phyloP scores from a whole-genome alignment of 30 jellyfish, hydroid and myxozoan genomes.

The Aurelia aurita region DNA sequence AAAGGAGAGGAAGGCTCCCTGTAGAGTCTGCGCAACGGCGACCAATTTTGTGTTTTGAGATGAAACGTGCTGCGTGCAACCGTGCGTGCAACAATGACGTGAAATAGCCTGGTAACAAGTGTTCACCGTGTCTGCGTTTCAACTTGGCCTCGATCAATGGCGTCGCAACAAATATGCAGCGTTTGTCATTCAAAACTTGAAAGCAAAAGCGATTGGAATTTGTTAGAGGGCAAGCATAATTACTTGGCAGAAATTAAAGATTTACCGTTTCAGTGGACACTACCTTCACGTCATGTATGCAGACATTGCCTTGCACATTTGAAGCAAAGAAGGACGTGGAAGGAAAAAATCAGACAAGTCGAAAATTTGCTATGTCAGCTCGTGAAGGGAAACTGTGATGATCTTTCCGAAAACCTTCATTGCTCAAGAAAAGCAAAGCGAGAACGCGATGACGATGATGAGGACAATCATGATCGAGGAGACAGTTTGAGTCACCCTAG shows the following conservation, averaged over 20 bases:
- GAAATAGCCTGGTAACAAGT: neutral
- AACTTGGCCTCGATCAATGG: neutral
- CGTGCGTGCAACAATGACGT: no score
- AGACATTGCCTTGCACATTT: slow-evolving; percentile 3
- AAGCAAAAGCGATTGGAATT: slow-evolving; percentile 4
- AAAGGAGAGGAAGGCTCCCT: no score
- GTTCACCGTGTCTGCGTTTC: neutral
- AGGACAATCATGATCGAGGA: no score
- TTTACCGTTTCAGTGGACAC: neutral
- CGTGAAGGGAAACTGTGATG: no score
- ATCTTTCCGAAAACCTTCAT: no score
- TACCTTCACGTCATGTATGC: slow-evolving; percentile 1
- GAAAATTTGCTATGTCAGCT: no score
- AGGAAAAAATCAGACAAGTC: neutral
- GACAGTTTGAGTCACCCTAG: no score
- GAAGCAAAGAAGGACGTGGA: neutral
- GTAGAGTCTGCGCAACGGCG: no score
- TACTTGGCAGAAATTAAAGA: slow-evolving; percentile 7
- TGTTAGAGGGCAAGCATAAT: slow-evolving; percentile 16
- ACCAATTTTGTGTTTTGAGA: no score
- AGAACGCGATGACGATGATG: no score
- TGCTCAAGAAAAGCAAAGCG: no score
- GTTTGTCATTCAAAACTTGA: slow-evolving; percentile 8
- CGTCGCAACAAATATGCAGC: neutral
- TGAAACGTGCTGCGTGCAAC: no score